Percentiles rank a stretch among this genome's conserved stretches.
Evolutionary conservation across 2,113 vertebrate species (phyloP).

Genomic region (Gambusia affinis): DNA sequence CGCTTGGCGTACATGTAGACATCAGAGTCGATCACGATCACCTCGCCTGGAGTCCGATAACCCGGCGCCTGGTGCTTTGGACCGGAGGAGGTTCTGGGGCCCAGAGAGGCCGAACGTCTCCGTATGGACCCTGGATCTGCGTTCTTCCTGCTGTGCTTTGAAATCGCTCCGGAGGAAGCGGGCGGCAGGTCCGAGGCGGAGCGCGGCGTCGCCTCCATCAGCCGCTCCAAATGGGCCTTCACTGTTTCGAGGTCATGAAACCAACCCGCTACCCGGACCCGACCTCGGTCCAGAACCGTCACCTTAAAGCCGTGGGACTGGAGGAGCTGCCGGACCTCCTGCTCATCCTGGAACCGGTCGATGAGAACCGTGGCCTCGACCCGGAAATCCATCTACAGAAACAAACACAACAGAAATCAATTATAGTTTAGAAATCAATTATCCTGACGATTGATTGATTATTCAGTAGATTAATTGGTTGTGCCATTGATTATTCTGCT

Average conservation of each 20-base stretch:
- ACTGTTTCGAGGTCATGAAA: conserved; percentile 60
- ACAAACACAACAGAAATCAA: too few relatives aligned
- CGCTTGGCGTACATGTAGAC: conserved; percentile 33
- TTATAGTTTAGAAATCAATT: too few relatives aligned
- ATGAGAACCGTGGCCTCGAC: conserved; percentile 58
- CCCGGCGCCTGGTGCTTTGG: background rate
- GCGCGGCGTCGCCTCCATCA: background rate
- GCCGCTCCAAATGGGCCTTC: conserved; percentile 39
- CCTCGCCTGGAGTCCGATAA: background rate
- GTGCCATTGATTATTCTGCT: too few relatives aligned
- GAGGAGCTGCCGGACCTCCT: conserved; percentile 30
- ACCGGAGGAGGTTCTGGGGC: rapidly evolving
- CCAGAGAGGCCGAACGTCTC: background rate
- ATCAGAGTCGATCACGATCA: conserved; percentile 41
- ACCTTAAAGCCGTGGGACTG: conserved; percentile 24
- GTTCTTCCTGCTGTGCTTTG: background rate
- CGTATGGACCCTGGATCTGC: background rate
- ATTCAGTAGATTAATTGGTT: too few relatives aligned
- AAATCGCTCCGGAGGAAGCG: conserved; percentile 8
- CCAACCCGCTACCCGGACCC: conserved; percentile 54
- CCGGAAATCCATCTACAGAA: conserved; percentile 68
- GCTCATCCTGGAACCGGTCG: conserved; percentile 18
- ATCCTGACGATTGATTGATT: too few relatives aligned
- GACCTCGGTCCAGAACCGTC: background rate
- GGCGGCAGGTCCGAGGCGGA: background rate